These are phyloP conservation scores for Nephotettix cincticeps DNA, from an alignment of 1,140 invertebrate species.

Conservation along the genomic window DNA sequence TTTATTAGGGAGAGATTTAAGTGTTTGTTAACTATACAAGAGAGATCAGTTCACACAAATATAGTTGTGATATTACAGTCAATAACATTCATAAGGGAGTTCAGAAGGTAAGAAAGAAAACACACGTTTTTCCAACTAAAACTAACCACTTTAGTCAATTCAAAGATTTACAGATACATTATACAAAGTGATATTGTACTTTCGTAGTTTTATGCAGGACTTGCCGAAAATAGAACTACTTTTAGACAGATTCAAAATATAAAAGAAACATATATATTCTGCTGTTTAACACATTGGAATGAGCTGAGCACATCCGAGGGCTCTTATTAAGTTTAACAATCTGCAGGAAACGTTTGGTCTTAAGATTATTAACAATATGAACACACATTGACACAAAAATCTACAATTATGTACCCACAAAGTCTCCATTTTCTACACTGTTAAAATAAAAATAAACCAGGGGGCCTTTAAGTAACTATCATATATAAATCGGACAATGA, in stretches of 20 bases:
- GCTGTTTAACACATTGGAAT: slow-evolving; percentile 33
- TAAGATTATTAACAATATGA: slow-evolving; percentile 32
- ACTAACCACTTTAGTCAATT: slow-evolving; percentile 28
- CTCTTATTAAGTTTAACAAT: slow-evolving; percentile 21
- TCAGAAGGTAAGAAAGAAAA: slow-evolving; percentile 29
- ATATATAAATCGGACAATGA: background rate
- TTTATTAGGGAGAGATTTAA: slow-evolving; percentile 25
- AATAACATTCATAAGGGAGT: slow-evolving; percentile 10
- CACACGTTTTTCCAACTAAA: slow-evolving; percentile 30
- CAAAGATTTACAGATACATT: slow-evolving; percentile 28
- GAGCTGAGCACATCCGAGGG: slow-evolving; percentile 16
- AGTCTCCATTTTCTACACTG: background rate
- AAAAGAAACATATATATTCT: slow-evolving; percentile 14
- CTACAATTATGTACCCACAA: slow-evolving; percentile 29
- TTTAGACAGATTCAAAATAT: slow-evolving; percentile 14
- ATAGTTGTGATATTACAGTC: slow-evolving; percentile 16
- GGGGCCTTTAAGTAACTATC: slow-evolving; percentile 5
- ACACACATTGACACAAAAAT: slow-evolving; percentile 33
- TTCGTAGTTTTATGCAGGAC: slow-evolving; percentile 23
- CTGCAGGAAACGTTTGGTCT: slow-evolving; percentile 27
- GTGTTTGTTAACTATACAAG: slow-evolving; percentile 23
- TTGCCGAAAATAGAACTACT: slow-evolving; percentile 25
- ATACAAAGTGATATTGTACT: slow-evolving; percentile 30
- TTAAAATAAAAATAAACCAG: background rate
- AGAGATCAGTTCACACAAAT: slow-evolving; percentile 15